These are phyloP conservation scores for Ceratothoa steindachneri DNA, from an alignment of 2,888 invertebrate species.

Conservation along the genomic window DNA sequence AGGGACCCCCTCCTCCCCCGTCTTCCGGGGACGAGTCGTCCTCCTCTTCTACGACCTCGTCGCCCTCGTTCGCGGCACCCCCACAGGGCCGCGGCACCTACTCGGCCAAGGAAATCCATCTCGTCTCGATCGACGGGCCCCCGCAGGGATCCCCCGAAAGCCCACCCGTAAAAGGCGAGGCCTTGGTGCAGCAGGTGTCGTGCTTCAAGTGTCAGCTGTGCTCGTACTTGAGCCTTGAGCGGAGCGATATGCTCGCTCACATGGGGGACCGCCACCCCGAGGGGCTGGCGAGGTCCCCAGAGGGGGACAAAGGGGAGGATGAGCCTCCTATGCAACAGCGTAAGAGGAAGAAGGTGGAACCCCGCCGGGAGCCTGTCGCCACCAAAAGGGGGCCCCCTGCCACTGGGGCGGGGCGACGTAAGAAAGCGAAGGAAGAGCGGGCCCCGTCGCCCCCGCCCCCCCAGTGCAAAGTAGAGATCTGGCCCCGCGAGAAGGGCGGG, in stretches of 20 bases:
- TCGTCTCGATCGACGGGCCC: background rate
- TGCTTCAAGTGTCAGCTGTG: slow-evolving; percentile 43
- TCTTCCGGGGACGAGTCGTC: background rate
- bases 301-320: background rate
- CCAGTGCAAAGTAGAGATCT: background rate
- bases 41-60: background rate
- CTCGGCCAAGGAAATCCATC: background rate
- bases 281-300: background rate
- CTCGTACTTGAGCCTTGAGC: slow-evolving; percentile 33
- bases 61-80: background rate
- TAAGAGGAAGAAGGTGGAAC: slow-evolving; percentile 20
- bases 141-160: background rate
- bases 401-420: background rate
- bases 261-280: slow-evolving; percentile 36
- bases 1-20: background rate
- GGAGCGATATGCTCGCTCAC: slow-evolving; percentile 27
- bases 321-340: slow-evolving; percentile 6
- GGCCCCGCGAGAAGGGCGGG: background rate
- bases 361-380: background rate
- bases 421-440: background rate
- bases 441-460: background rate
- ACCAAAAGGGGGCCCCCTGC: background rate
- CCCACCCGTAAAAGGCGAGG: background rate
- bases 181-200: slow-evolving; percentile 39
- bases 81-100: background rate